Evolutionary conservation across 2,797 vertebrate genomes (phyloP).

Genomic region (Astyanax mexicanus): DNA sequence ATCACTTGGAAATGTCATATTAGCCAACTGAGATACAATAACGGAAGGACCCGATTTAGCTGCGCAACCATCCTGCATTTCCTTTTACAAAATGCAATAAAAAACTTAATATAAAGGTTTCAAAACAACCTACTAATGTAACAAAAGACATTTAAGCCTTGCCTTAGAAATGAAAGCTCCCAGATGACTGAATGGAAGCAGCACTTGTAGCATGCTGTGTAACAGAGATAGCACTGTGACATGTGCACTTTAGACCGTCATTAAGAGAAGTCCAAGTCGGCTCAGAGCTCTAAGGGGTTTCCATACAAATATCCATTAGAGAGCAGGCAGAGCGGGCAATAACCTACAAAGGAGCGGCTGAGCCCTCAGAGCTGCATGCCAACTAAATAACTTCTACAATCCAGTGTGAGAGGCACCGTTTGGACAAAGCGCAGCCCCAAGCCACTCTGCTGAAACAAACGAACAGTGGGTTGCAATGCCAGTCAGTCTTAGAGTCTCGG

Average conservation of each 20-base stretch:
- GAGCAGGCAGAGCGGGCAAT: conserved; percentile 5
- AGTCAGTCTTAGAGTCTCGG: conserved; percentile 14
- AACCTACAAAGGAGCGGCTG: not conserved
- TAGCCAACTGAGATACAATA: no score
- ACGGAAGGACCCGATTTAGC: no score
- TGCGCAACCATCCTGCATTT: no score
- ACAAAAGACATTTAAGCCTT: not conserved
- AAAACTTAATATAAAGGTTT: no score
- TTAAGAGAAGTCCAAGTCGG: not conserved
- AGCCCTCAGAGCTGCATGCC: not conserved
- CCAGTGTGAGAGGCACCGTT: not conserved
- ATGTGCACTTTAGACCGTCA: not conserved
- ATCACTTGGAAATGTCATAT: no score
- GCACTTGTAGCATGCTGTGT: not conserved
- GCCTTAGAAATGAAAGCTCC: not conserved
- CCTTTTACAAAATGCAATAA: no score
- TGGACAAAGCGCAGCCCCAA: conserved; percentile 14
- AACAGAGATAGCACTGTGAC: not conserved
- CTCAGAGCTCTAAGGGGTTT: conserved; percentile 11
- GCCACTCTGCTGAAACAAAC: conserved; percentile 1
- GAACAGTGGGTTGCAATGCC: not conserved
- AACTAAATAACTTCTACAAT: conserved; percentile 4
- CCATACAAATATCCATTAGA: conserved; percentile 14
- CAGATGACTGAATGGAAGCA: conserved; percentile 5
- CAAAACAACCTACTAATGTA: not conserved